Conservation (phyloP, 2,113 vertebrate genomes). For the Alosa alosa region DNA sequence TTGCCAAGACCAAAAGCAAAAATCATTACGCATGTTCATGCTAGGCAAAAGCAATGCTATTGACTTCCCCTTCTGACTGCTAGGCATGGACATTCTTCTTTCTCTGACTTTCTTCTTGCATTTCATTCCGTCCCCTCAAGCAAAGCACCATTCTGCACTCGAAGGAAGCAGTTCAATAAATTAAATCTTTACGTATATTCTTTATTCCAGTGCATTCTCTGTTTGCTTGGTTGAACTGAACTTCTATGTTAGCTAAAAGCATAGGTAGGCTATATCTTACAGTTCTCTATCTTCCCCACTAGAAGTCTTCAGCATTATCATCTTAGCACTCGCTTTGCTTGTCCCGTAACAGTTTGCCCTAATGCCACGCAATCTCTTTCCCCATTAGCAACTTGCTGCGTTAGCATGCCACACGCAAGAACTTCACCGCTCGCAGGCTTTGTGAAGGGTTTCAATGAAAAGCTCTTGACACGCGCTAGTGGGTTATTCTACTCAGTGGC, state of each 20-base stretch:
- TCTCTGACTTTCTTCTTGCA: background rate
- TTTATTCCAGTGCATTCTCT: background rate
- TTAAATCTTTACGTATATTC: background rate
- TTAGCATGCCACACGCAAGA: background rate
- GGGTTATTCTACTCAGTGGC: background rate
- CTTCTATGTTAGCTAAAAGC: background rate
- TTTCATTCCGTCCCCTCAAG: background rate
- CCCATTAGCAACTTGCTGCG: background rate
- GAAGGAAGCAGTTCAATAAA: background rate
- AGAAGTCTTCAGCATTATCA: background rate
- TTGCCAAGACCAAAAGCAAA: conserved; percentile 28
- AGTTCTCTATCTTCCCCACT: background rate
- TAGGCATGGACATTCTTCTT: background rate
- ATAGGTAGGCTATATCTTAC: background rate
- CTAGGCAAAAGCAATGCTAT: background rate
- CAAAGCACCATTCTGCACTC: background rate
- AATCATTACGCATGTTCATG: background rate
- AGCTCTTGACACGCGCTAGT: background rate
- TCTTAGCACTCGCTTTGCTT: background rate
- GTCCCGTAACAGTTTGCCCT: background rate
- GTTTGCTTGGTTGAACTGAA: background rate
- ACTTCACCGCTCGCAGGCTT: background rate
- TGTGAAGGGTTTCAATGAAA: background rate
- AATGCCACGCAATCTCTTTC: background rate
- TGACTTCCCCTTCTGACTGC: background rate